Base-by-base conservation (phyloP, 2,888 invertebrate genomes). In the Deilephila elpenor region DNA sequence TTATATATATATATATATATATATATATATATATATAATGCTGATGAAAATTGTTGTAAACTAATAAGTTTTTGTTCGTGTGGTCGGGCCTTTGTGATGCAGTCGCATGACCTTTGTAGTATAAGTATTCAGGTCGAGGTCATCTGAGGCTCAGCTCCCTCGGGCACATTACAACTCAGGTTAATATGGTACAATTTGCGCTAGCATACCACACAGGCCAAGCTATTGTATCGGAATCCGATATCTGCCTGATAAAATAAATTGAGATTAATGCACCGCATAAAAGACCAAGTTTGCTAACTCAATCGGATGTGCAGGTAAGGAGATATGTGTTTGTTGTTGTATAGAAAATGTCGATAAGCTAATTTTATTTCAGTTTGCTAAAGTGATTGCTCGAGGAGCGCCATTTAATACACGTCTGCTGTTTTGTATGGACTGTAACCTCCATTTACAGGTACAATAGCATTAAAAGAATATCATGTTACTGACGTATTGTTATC, bases 121-220 rank as follows among this genome's bases (percentile, higher is more conserved):
- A 77, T 75, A 44, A 78, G 83, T 84, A 89, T 88, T 77, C 82
- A 83, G 91, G 91, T 89, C 89, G 89, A 90, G 91, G 90, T 89
- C 89, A 76, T 79, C 77, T 84, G 85, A 87, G 84, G 83, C 77
- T 79, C 76, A 79, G 78, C 75, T 81, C 82, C 80, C 79, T 76
- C 80, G 76, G 81, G 82, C 78, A 82, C 77, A 67, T 72, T 72
- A 73, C 59, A 67, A 59, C n/a, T 67, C 32, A n/a, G 73, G 59
- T 73, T 67, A 67, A 51, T 67, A 34, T 14, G 62, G 29, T 29
- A 73, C 73, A 67, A 71, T 73, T 71, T 72, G 59, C 61, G 56
- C 56, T 17, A 37, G 61, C 67, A 74, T 71, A 75, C 73, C 74
- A 74, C 60, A 53, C 59, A 59, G 62, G 32, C 32, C 20, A 32